Evolutionary conservation across 1,140 invertebrate species (phyloP).

Genomic region (Nymphalis io): DNA sequence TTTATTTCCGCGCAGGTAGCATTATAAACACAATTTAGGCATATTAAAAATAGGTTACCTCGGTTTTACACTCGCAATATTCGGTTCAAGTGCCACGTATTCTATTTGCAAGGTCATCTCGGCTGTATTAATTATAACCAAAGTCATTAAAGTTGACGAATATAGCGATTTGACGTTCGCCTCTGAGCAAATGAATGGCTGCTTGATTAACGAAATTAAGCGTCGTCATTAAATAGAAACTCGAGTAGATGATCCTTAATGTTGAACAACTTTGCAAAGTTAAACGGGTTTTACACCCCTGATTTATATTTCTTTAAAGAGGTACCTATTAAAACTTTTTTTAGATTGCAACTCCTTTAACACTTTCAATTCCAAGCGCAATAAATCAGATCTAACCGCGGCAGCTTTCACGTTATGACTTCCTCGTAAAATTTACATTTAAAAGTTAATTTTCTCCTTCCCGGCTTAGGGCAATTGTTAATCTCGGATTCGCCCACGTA

Average conservation of each 20-base stretch:
- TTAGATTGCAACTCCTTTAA: conserved; percentile 78
- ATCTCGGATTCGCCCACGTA: conserved; percentile 54
- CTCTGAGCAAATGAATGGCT: conserved; percentile 47
- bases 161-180: conserved; percentile 15
- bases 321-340: conserved; percentile 79
- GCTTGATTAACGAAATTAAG: conserved; percentile 68
- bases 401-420: conserved; percentile 78
- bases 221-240: conserved; percentile 65
- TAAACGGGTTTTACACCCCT: conserved; percentile 62
- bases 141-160: conserved; percentile 4
- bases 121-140: background rate
- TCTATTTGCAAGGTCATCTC: too few relatives aligned
- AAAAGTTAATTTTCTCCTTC: conserved; percentile 76
- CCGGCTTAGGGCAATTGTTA: conserved; percentile 71
- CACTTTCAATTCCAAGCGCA: conserved; percentile 76
- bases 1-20: too few relatives aligned
- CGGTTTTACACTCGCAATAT: too few relatives aligned
- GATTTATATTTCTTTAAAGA: conserved; percentile 79
- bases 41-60: too few relatives aligned
- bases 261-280: conserved; percentile 69
- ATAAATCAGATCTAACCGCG: conserved; percentile 78
- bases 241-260: conserved; percentile 67
- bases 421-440: conserved; percentile 80
- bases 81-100: too few relatives aligned
- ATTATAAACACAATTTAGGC: too few relatives aligned